Evolutionary conservation across 92 coral and sea anemone species (phyloP), one percentile per base, ranked within the genome.

Genomic region (Paragorgia papillata): DNA sequence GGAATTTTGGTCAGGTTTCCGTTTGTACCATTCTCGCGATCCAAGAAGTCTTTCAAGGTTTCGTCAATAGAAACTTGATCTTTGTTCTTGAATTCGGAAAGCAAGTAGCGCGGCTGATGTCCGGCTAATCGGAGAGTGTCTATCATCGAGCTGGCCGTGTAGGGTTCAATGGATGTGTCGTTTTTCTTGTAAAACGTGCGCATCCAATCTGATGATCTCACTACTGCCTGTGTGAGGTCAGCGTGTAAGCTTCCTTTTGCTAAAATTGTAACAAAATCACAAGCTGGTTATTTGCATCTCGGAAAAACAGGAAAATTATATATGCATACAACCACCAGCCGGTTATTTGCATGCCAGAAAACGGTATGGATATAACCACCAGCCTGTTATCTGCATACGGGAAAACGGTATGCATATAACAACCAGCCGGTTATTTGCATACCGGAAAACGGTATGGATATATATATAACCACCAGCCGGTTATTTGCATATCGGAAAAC

Each of bases 191-290:
- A 75, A 19, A 69, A 65, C 44, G 77, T 73, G 74, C 46, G 73
- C 51, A 87, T 54, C 96, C 96, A 92, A 69, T 92, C 93, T 20
- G 87, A 88, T 30, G 90, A 96, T 58, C 82, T 63, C 41, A 88
- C 86, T 1, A 96, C 89, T 0, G 93, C 87, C 32, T 96, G 88
- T 9, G 88, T 83, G 18, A 92, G 87, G 62, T 81, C 85, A 0
- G 89, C 88, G 53, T 83, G 75, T 9, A 85, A 68, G 0, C 33
- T 35, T 7, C 3, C 15, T 17, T 51, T 51, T 51, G 58, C 58
- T 22, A 22, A 51, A 37, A 37, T n/a, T 43, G 50, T 18, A 9
- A 43, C 50, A 43, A 43, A 18, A 43, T 43, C 9, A 43, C 9
- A 43, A 43, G n/a, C n/a, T n/a, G n/a, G n/a, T n/a, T n/a, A n/a